These are phyloP conservation scores for Pelochelys cantorii DNA, from an alignment of 2,797 vertebrate species.

Conservation along the genomic window DNA sequence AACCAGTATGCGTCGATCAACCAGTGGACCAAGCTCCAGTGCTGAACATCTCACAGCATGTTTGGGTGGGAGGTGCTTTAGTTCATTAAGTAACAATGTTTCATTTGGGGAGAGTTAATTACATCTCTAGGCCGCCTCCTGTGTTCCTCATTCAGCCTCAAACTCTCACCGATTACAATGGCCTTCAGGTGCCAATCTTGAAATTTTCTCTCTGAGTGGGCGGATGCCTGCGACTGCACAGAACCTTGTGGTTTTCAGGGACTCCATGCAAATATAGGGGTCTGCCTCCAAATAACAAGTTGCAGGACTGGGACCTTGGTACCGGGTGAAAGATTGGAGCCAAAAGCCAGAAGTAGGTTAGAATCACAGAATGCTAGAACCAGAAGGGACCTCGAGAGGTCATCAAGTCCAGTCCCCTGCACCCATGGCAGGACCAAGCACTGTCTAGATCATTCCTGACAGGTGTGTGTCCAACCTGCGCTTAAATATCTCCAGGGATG, in stretches of 20 bases:
- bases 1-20: neutral
- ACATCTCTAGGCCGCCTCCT: fast-evolving
- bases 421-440: too few relatives aligned
- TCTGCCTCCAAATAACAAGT: neutral
- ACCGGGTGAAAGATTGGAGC: neutral
- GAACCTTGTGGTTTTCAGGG: neutral
- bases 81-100: neutral
- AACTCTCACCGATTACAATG: neutral
- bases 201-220: neutral
- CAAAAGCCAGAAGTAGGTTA: neutral
- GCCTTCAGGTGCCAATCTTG: fast-evolving
- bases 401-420: too few relatives aligned
- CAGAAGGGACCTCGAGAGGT: too few relatives aligned
- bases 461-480: too few relatives aligned
- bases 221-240: fast-evolving
- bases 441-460: too few relatives aligned
- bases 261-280: neutral
- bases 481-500: too few relatives aligned
- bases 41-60: neutral
- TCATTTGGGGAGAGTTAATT: neutral
- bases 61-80: fast-evolving
- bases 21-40: neutral
- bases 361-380: too few relatives aligned
- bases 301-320: neutral
- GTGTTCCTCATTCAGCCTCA: neutral